Base-by-base conservation (phyloP, 2,888 invertebrate genomes). In the Lydus trimaculatus region DNA sequence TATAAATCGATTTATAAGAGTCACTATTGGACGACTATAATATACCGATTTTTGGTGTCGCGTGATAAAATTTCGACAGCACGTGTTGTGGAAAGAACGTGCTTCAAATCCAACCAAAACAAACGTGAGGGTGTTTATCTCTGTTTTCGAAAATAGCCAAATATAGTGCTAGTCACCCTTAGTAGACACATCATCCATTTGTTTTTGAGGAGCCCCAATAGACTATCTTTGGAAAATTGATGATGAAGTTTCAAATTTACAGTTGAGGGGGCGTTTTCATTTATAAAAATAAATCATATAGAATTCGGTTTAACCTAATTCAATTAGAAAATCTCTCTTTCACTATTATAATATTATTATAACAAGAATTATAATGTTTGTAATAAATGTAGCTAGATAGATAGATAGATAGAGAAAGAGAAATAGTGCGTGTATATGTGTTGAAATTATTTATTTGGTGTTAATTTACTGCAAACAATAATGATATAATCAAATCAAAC, bases 401-500 rank as follows among this genome's bases (percentile, higher is more conserved):
- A 36, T 28, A 28, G 28, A 28, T 4, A 28, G 28, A 28, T 28
- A 36, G 39, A 39, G 20, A 36, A 9, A 36, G 36, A 48, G 20
- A 52, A 11, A 23, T 4, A 25, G 3, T 56, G 25, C 25, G 52
- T 23, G 48, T 48, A 5, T 36, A 36, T 36, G 52, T 52, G 56
- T 56, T 56, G 56, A 56, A 56, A 56, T 56, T 56, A 56, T 56
- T 56, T 56, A 56, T 56, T 56, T 56, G 56, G 56, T 56, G 56
- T 56, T 56, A 56, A 56, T 56, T 56, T 56, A 56, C 56, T 56
- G 56, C 56, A 56, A 56, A 56, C 56, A 56, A 56, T 56, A 56
- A 56, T 56, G 56, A 56, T 56, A 56, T 56, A 56, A 56, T 56
- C 56, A 28, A 56, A 56, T 56, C 56, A 56, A 56, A 28, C 56